Evolutionary conservation across 2,113 vertebrate genomes (phyloP).

Genomic region (Todiramphus saurophagus): DNA sequence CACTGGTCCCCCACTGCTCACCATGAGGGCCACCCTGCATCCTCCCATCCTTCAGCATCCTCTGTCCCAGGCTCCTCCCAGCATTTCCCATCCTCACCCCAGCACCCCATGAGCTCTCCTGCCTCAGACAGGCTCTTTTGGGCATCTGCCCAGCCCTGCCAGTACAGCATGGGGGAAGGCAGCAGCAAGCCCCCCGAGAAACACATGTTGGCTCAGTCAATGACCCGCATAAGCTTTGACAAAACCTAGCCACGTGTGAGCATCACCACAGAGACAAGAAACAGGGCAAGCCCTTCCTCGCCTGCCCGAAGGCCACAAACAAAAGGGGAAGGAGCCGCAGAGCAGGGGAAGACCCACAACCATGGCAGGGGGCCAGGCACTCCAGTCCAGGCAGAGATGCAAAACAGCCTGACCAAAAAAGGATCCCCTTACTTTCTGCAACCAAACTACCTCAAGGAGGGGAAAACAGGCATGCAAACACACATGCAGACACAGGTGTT

Average conservation of each 20-base stretch:
- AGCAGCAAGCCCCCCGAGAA: rapidly evolving
- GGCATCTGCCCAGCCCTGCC: background rate
- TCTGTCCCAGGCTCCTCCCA: background rate
- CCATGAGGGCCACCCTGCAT: no score
- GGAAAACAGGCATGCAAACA: background rate
- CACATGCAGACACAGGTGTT: rapidly evolving
- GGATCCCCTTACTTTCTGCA: background rate
- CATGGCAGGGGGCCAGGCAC: background rate
- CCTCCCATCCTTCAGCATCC: background rate
- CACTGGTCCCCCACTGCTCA: rapidly evolving
- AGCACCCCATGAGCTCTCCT: background rate
- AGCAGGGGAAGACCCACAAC: background rate
- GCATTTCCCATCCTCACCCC: background rate
- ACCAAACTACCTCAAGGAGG: background rate
- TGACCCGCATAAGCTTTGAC: background rate
- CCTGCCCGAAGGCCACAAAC: background rate
- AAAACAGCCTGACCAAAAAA: background rate
- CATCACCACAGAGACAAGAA: background rate
- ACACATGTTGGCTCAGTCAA: background rate
- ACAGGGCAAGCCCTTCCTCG: background rate
- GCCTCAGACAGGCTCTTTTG: background rate
- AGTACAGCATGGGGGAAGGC: rapidly evolving
- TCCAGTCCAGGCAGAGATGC: background rate
- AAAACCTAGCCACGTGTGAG: background rate
- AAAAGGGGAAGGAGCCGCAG: background rate